Base-by-base conservation (phyloP, 2,888 invertebrate genomes). In the Eudemis profundana region DNA sequence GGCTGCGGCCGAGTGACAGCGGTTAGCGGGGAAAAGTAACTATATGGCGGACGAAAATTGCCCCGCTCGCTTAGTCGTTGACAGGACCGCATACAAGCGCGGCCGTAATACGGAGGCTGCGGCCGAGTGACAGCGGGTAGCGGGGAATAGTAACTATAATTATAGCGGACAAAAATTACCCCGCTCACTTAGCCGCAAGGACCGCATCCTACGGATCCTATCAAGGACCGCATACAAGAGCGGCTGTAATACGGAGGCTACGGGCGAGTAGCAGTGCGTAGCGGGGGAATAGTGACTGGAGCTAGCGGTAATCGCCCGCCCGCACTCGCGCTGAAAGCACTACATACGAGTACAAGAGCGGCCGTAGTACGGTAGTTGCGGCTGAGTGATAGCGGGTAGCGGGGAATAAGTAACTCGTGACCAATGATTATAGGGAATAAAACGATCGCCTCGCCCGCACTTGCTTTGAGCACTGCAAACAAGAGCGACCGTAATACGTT, bases 171-270 rank as follows among this genome's bases (percentile, higher is more conserved):
- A n/a, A n/a, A n/a, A n/a, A n/a, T n/a, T n/a, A n/a, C n/a, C 42
- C 44, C 56, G 56, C 42, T 19, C 15, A 40, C 54, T 40, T 40
- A 40, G 7, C 27, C 10, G 29, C 42, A 42, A 17, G 44, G 42
- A 15, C 56, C 44, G n/a, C n/a, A n/a, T n/a, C n/a, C n/a, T n/a
- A n/a, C n/a, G n/a, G n/a, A n/a, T n/a, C n/a, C n/a, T n/a, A n/a
- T n/a, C n/a, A n/a, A n/a, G n/a, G n/a, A n/a, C n/a, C n/a, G 27
- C 44, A 8, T 33, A 56, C 56, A 42, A 56, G 42, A 44, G 56
- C 50, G 1, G 33, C 33, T n/a, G 50, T 44, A 44, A 56, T 56
- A 56, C 44, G 19, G n/a, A 12, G 40, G 44, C 8, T 44, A 42
- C 4, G 56, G 17, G n/a, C 33, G 0, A 23, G 23, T 23, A 23